These are phyloP conservation scores for Luperina nickerlii DNA, from an alignment of 2,888 invertebrate genomes.

Conservation along the genomic window DNA sequence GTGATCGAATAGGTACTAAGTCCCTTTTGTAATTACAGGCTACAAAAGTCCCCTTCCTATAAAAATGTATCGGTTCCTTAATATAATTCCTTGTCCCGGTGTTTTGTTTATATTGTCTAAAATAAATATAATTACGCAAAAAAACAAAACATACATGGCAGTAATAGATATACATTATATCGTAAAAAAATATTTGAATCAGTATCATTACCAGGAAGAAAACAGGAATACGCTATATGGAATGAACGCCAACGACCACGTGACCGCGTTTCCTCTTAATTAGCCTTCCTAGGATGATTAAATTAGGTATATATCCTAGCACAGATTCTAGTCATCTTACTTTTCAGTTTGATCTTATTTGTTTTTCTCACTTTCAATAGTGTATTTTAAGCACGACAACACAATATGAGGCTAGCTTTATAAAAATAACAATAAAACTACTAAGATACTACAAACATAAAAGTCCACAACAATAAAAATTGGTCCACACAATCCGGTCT, in stretches of 20 bases:
- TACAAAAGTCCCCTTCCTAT: background rate
- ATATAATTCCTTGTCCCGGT: background rate
- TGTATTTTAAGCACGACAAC: background rate
- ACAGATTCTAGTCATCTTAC: background rate
- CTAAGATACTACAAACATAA: slow-evolving; percentile 29
- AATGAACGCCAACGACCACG: background rate
- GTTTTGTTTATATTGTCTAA: background rate
- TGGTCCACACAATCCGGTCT: slow-evolving; percentile 12
- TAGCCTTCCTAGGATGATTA: too few relatives aligned
- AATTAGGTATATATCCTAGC: too few relatives aligned
- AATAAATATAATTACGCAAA: background rate
- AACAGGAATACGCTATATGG: background rate
- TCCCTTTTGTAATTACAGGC: background rate
- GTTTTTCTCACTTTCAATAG: background rate
- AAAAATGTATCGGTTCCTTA: too few relatives aligned
- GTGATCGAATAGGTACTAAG: background rate
- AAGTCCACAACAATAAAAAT: slow-evolving; percentile 27
- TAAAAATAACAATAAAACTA: slow-evolving; percentile 23
- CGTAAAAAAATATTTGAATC: background rate
- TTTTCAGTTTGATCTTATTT: background rate
- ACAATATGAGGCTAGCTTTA: background rate
- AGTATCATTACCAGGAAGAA: background rate
- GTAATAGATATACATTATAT: background rate
- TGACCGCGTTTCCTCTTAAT: too few relatives aligned
- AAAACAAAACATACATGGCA: background rate